Conservation (phyloP, 2,888 invertebrate species). For the Philhelius pedissequus region DNA sequence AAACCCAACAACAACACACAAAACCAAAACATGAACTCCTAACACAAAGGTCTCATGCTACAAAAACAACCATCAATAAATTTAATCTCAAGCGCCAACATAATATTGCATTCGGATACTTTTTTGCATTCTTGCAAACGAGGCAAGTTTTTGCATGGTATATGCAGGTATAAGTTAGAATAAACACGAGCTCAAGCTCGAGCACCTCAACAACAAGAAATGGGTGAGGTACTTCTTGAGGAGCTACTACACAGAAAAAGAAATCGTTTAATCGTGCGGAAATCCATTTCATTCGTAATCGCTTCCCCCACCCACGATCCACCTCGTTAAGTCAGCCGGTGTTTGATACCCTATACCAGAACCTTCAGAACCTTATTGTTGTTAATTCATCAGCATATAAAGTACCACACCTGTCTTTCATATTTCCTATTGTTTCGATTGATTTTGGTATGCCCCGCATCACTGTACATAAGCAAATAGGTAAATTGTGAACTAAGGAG, state of each 20-base stretch:
- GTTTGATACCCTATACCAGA: constrained; percentile 13
- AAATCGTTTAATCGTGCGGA: constrained; percentile 66
- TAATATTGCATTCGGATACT: constrained; percentile 26
- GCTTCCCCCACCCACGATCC: constrained; percentile 20
- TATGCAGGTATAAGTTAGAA: no score
- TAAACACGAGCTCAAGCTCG: neutral
- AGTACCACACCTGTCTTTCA: constrained; percentile 63
- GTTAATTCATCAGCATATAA: constrained; percentile 55
- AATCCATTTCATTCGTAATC: constrained; percentile 61
- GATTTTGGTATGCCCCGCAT: constrained; percentile 49
- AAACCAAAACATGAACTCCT: constrained; percentile 7
- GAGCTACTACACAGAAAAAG: constrained; percentile 49
- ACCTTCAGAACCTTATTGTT: constrained; percentile 36
- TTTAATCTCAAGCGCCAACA: constrained; percentile 18
- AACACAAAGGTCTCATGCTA: constrained; percentile 33
- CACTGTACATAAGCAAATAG: neutral
- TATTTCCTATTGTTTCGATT: constrained; percentile 60
- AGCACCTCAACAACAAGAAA: neutral
- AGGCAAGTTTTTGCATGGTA: neutral
- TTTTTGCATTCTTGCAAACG: constrained; percentile 13
- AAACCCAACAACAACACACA: neutral
- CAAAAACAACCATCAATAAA: constrained; percentile 38
- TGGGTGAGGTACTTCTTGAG: constrained; percentile 23
- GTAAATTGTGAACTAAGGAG: neutral
- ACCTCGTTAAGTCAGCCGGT: neutral